phyloP scores from a whole-genome alignment of 2,797 vertebrate genomes.

The Gadopsis marmoratus region DNA sequence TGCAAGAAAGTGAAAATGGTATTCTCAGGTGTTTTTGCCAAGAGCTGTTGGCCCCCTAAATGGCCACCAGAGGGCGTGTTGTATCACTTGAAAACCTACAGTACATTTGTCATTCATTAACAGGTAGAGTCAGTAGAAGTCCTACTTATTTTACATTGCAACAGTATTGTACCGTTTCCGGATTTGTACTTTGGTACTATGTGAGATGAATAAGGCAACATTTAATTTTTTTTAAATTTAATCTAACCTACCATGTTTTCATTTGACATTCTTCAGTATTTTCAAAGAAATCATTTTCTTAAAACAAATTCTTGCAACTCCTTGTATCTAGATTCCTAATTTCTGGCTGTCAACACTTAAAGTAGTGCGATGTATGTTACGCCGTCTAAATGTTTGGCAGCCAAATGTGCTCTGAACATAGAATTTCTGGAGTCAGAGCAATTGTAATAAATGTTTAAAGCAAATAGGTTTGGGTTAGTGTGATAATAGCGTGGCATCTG shows the following conservation, averaged over 20 bases:
- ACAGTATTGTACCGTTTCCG: not conserved
- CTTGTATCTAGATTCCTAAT: not conserved
- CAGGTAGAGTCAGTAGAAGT: not conserved
- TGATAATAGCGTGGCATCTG: not conserved
- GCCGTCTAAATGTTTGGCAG: not conserved
- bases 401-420: not conserved
- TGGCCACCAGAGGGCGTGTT: conserved; percentile 3
- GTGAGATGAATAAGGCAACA: not conserved
- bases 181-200: not conserved
- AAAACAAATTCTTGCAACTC: not conserved
- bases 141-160: not conserved
- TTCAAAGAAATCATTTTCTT: not conserved
- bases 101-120: not conserved
- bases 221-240: not conserved
- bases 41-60: not conserved
- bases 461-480: not conserved
- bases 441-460: conserved; percentile 4
- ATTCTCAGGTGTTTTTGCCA: not conserved
- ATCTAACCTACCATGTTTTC: not conserved
- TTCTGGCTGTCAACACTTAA: not conserved
- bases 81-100: not conserved
- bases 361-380: too few species aligned
- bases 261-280: not conserved
- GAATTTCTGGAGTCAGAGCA: not conserved
- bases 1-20: too few species aligned